A percentile compares a stretch with the other conserved stretches of the same genome.
Evolutionary conservation across 2,888 invertebrate species (phyloP).

Genomic region (Platycnemis pennipes): DNA sequence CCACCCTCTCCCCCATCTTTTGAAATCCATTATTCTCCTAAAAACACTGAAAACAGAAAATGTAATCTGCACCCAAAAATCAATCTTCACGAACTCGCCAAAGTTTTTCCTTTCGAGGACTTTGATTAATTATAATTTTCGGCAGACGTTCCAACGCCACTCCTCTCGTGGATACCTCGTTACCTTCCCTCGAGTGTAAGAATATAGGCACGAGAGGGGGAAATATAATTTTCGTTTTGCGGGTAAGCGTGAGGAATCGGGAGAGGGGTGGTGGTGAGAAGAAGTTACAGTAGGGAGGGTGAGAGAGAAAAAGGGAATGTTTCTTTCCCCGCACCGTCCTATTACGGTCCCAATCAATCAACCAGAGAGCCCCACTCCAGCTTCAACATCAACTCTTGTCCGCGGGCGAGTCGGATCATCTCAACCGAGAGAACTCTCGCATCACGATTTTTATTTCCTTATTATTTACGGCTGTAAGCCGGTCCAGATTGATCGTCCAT

Average conservation of each 20-base stretch:
- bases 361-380: too few species aligned
- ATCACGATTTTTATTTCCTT: slow-evolving; percentile 11
- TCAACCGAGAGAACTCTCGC: not conserved
- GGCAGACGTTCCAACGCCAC: not conserved
- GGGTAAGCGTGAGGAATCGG: not conserved
- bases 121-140: not conserved
- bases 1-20: too few species aligned
- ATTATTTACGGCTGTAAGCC: not conserved
- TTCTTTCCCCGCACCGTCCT: not conserved
- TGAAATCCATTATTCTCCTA: too few species aligned
- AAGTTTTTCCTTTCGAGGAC: not conserved
- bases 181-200: not conserved
- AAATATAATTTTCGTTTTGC: not conserved
- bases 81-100: too few species aligned
- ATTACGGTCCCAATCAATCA: slow-evolving; percentile 9
- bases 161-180: not conserved
- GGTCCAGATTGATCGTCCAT: not conserved
- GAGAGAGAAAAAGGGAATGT: not conserved
- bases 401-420: not conserved
- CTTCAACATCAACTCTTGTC: not conserved
- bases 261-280: not conserved
- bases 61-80: too few species aligned
- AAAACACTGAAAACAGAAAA: too few species aligned
- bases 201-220: not conserved
- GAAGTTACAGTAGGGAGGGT: not conserved